phyloP scores from a whole-genome alignment of 2,888 invertebrate genomes.

The Mystacides longicornis region DNA sequence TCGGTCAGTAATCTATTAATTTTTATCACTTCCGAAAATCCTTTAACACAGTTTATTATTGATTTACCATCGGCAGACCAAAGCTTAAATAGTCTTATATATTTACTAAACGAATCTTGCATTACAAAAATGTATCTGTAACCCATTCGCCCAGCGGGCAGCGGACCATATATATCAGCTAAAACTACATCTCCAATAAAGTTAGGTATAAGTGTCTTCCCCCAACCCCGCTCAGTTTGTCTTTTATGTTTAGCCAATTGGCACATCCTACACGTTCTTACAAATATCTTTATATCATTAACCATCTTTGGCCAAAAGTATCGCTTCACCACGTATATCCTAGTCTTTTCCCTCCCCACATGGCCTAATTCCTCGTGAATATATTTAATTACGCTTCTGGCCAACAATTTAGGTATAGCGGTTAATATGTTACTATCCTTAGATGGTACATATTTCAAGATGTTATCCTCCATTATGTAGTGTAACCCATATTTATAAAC shows the following conservation, averaged over 20 bases:
- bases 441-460: background rate
- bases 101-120: conserved; percentile 5
- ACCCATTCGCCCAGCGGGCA: background rate
- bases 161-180: conserved; percentile 5
- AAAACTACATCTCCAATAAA: conserved; percentile 2
- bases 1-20: conserved; percentile 1
- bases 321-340: background rate
- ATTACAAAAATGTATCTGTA: background rate
- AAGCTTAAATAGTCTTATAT: background rate
- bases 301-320: conserved; percentile 6
- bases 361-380: conserved; percentile 4
- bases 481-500: background rate
- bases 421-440: background rate
- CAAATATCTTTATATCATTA: background rate
- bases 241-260: conserved; percentile 3
- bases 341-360: background rate
- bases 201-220: background rate
- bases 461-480: background rate
- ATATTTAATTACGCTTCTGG: background rate
- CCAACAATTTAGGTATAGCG: background rate
- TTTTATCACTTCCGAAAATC: background rate
- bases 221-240: background rate
- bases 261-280: background rate
- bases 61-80: background rate
- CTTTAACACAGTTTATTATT: background rate